Evolutionary conservation across 2,888 invertebrate genomes (phyloP).

Genomic region (Limnephilus lunatus): DNA sequence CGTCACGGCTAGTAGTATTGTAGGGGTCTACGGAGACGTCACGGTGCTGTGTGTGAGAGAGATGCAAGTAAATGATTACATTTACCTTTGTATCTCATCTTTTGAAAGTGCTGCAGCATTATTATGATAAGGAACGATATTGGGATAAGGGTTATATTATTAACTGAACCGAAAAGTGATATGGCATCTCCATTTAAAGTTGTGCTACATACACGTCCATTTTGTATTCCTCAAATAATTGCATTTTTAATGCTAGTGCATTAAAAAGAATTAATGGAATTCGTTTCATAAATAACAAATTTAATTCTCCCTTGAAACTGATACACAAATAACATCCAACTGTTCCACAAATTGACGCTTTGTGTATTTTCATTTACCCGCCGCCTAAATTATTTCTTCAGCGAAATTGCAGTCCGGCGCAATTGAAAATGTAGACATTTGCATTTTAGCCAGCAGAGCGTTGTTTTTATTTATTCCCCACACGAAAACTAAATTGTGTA

Average conservation of each 20-base stretch:
- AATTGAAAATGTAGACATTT: neutral
- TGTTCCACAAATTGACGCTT: neutral
- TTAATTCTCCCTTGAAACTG: neutral
- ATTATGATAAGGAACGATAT: no score
- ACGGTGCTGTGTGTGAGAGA: no score
- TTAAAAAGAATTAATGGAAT: neutral
- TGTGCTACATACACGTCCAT: neutral
- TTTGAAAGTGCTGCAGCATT: no score
- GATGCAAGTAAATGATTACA: no score
- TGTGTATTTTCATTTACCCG: neutral
- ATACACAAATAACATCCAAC: neutral
- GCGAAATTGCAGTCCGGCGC: neutral
- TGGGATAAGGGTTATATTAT: no score
- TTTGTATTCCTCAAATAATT: no score
- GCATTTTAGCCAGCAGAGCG: neutral
- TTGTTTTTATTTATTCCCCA: neutral
- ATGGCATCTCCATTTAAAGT: neutral
- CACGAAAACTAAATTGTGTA: conserved; percentile 2
- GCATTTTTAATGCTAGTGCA: neutral
- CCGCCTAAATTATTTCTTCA: neutral
- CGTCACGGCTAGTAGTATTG: no score
- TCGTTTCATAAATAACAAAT: neutral
- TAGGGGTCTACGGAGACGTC: no score
- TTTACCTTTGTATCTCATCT: no score
- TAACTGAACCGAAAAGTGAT: neutral